Base-by-base conservation (phyloP, 2,888 invertebrate genomes). In the Cephus spinipes region DNA sequence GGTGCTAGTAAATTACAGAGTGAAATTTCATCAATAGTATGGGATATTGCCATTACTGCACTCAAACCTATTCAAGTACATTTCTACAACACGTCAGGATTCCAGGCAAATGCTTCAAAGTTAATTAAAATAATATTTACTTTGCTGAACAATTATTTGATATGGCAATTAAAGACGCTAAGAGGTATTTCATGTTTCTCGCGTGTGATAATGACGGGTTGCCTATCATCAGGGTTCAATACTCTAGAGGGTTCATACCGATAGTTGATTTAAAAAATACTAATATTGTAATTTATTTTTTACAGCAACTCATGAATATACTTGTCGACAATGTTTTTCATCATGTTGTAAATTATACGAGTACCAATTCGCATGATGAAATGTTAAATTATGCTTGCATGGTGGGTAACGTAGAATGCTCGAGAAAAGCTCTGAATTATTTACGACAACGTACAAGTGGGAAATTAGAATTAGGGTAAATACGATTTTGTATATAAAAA, bases 1-100 rank as follows among this genome's bases (percentile, higher is more conserved):
- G 91, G 94, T 86, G 88, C 94, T 1, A 87, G 92, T 79, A 91
- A 92, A 77, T 91, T 95, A 83, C 92, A 91, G 36, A 90, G 92
- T 11, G 92, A 93, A 78, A 91, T 91, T 12, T 93, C 94, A 80
- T 94, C 94, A 83, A 90, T 95, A 12, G 93, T 95, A 9, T 95
- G 95, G 93, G 90, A 90, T 11, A 90, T 94, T 0, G 94, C 94
- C 6, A 92, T 94, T 30, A 89, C 92, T 35, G 93, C 94, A 83
- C 89, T 95, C n/a, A 91, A 88, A 74, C 95, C 93, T 89, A 89
- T 96, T 68, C 92, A 93, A 75, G 91, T 93, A 79, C 94, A 94
- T 92, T 86, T 95, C 74, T 91, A 92, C 31, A 91, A 93, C n/a
- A 94, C 94, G 30, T 93, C 94, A 3, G 93, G 93, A 73, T 94